phyloP scores from a whole-genome alignment of 2,113 vertebrate species.

The Gasterosteus aculeatus region DNA sequence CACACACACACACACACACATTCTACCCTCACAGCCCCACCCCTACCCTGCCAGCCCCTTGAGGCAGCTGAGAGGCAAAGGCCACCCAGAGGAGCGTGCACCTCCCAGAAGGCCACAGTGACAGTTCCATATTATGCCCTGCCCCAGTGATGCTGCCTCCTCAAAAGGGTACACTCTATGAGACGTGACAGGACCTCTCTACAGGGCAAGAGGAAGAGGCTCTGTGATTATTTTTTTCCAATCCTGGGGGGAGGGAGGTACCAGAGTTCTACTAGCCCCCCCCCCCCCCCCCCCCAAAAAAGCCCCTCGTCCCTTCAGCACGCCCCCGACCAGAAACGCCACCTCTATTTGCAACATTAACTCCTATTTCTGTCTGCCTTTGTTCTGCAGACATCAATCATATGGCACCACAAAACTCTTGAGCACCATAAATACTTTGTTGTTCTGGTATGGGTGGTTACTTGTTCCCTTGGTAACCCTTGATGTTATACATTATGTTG shows the following conservation, averaged over 20 bases:
- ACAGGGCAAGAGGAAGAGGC: conserved; percentile 75
- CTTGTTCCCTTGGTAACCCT: conserved; percentile 63
- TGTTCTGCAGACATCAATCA: conserved; percentile 33
- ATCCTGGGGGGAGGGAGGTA: conserved; percentile 36
- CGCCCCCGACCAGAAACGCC: conserved; percentile 15
- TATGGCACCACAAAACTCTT: background rate
- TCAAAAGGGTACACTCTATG: conserved; percentile 78
- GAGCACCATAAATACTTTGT: conserved; percentile 14
- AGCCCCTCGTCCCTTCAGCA: conserved; percentile 41
- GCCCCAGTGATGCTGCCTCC: conserved; percentile 74
- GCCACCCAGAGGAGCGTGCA: conserved; percentile 79
- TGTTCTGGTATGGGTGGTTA: conserved; percentile 20
- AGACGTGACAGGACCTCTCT: conserved; percentile 83
- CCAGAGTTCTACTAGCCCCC: conserved; percentile 42
- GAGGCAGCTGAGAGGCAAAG: conserved; percentile 79
- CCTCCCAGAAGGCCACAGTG: conserved; percentile 82
- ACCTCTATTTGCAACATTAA: conserved; percentile 16
- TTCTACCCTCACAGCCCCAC: background rate
- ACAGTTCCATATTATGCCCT: conserved; percentile 79
- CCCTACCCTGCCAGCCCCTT: conserved; percentile 59
- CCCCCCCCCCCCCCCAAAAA: background rate
- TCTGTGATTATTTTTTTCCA: conserved; percentile 33
- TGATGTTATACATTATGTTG: conserved; percentile 33
- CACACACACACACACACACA: too few species aligned
- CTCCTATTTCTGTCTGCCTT: conserved; percentile 16